Evolutionary conservation across 2,113 vertebrate genomes (phyloP).

Genomic region (Stegostoma tigrinum): DNA sequence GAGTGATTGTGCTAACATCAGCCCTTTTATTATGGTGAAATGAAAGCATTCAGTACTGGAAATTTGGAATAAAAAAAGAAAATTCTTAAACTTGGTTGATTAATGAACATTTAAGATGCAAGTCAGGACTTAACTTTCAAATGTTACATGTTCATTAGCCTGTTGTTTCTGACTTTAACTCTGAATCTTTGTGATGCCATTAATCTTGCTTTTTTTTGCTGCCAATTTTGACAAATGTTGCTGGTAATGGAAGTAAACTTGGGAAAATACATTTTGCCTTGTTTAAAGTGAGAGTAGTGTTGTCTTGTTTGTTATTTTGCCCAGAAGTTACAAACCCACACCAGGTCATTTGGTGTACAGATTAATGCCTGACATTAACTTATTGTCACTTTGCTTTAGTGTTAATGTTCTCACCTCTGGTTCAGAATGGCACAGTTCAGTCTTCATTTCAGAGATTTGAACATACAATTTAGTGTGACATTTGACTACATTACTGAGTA

Average conservation of each 20-base stretch:
- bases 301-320: neutral
- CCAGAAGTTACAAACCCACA: neutral
- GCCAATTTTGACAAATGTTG: neutral
- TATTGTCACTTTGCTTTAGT: neutral
- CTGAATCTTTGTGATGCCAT: neutral
- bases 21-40: neutral
- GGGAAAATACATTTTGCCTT: neutral
- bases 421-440: neutral
- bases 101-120: neutral
- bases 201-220: neutral
- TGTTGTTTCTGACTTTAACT: neutral
- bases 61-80: neutral
- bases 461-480: neutral
- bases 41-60: neutral
- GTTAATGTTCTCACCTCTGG: neutral
- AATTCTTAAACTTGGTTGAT: neutral
- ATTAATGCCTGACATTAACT: neutral
- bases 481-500: neutral
- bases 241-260: neutral
- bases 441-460: neutral
- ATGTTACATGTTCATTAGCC: neutral
- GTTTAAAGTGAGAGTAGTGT: neutral
- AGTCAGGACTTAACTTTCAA: neutral
- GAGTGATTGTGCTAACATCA: neutral
- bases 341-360: neutral